These are phyloP conservation scores for Stigmatopora nigra DNA, from an alignment of 2,113 vertebrate genomes.

Conservation along the genomic window DNA sequence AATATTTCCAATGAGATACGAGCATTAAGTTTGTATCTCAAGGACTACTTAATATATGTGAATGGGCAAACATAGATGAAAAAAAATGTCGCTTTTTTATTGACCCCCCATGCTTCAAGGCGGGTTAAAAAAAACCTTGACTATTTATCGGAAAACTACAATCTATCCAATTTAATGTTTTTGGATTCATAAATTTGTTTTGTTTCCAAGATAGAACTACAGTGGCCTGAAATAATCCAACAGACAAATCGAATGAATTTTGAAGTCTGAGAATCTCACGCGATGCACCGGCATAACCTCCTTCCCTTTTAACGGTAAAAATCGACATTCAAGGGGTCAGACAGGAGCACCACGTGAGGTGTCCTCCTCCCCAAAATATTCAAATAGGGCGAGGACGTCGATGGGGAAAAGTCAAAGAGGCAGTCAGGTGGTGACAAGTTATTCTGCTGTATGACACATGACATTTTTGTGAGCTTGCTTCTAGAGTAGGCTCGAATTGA, in stretches of 20 bases:
- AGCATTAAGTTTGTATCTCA: too few relatives aligned
- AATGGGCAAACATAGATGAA: background rate
- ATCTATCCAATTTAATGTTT: too few relatives aligned
- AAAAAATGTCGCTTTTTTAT: background rate
- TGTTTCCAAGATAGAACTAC: background rate
- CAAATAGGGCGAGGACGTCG: constrained; percentile 17
- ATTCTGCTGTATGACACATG: constrained; percentile 56
- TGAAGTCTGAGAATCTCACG: background rate
- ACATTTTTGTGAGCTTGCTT: constrained; percentile 62
- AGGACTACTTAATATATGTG: background rate
- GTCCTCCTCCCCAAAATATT: constrained; percentile 13
- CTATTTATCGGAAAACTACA: too few relatives aligned
- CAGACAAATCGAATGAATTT: background rate
- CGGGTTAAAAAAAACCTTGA: too few relatives aligned
- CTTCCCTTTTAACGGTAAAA: background rate
- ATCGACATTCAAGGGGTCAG: background rate
- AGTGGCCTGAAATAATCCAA: background rate
- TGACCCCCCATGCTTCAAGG: too few relatives aligned
- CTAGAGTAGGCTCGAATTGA: constrained; percentile 43
- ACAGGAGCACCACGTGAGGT: constrained; percentile 3
- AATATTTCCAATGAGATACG: too few relatives aligned
- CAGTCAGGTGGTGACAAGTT: constrained; percentile 58
- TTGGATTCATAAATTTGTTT: too few relatives aligned
- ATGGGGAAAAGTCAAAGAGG: constrained; percentile 52
- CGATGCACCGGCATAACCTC: background rate